Base-by-base conservation (phyloP, 2,888 invertebrate species). In the Ryuthela nishihirai region DNA sequence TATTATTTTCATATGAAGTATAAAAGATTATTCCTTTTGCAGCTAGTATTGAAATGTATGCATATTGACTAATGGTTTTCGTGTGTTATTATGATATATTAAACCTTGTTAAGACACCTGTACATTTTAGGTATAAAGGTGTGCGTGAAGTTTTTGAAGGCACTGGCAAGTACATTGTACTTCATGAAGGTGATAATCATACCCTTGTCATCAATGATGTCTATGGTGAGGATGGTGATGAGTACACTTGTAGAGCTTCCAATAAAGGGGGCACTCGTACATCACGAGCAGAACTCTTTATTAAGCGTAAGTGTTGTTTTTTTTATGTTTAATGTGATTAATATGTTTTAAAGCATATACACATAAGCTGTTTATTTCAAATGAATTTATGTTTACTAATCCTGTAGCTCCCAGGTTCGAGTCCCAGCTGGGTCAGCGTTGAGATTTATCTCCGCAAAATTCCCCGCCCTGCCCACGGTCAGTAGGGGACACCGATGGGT, bases 151-250 rank as follows among this genome's bases (percentile, higher is more conserved):
- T 99, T 64, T 85, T 85, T 26, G 91, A 86, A 72, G 90, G 94
- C 0, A 53, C 53, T 26, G 86, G 89, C 0, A 87, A 97, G 61
- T 91, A 94, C 76, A 88, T 88, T 70, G 92, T 97, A 72, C 87
- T 87, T 74, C 83, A 85, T 63, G 97, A 98, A 72, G 95, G 92
- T 7, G 77, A 95, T 68, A 76, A 72, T 2, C 85, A 94, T 72
- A 86, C 85, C 73, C 82, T 99, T 18, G 84, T 88, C 0, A 88
- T 99, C 18, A 85, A 87, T 72, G 93, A 97, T 70, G 88, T 97
- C 3, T 95, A 86, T 75, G 94, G 95, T 0, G 99, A 99, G 74
- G 99, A 99, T 76, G 94, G 95, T 0, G 99, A 99, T 75, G 98
- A 99, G 75, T 99, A 99, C 74, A 85, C 90, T 10, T 93, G 94